Evolutionary conservation across 2,888 invertebrate species (phyloP).

Genomic region (Gymnoscelis rufifasciata): DNA sequence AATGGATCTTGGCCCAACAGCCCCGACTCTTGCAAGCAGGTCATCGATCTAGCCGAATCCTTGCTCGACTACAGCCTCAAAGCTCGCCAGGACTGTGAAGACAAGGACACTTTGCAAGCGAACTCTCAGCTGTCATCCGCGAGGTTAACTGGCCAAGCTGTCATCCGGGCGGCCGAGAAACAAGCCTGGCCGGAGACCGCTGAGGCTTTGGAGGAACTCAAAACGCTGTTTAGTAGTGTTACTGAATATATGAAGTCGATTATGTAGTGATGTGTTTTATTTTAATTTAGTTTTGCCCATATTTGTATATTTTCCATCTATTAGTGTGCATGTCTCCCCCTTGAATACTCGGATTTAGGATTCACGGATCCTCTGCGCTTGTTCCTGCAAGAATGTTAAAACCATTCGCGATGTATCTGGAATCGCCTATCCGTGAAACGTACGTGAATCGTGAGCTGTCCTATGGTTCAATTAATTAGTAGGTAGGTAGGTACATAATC

Average conservation of each 20-base stretch:
- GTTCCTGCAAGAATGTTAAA: too few relatives aligned
- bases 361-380: too few relatives aligned
- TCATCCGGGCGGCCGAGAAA: slow-evolving; percentile 69
- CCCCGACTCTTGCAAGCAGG: slow-evolving; percentile 79
- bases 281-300: too few relatives aligned
- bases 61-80: slow-evolving; percentile 79
- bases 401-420: too few relatives aligned
- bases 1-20: slow-evolving; percentile 77
- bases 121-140: slow-evolving; percentile 80
- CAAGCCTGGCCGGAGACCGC: slow-evolving; percentile 67
- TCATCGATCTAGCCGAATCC: slow-evolving; percentile 79
- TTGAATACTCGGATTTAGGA: too few relatives aligned
- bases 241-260: slow-evolving; percentile 70
- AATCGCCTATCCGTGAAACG: too few relatives aligned
- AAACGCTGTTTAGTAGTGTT: slow-evolving; percentile 45
- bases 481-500: too few relatives aligned
- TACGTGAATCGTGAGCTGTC: too few relatives aligned
- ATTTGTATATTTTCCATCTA: too few relatives aligned
- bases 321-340: too few relatives aligned
- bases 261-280: slow-evolving; percentile 45
- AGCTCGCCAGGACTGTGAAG: slow-evolving; percentile 66
- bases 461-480: too few relatives aligned
- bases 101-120: slow-evolving; percentile 71
- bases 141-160: slow-evolving; percentile 77
- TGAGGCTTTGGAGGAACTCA: slow-evolving; percentile 48